Conservation (phyloP, 2,888 invertebrate genomes). For the Athalia circularis region DNA sequence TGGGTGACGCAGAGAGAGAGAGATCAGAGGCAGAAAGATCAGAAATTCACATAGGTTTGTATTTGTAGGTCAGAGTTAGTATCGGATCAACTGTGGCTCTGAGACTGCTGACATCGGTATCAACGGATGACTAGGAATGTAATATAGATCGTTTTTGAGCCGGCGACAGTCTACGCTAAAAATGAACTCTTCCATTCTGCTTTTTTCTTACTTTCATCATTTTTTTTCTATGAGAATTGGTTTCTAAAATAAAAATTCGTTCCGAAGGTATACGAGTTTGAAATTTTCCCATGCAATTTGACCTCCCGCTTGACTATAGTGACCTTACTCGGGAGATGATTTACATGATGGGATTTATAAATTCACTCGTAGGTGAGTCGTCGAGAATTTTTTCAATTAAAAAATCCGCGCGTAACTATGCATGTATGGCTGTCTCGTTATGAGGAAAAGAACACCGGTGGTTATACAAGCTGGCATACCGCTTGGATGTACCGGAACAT, state of each 20-base stretch:
- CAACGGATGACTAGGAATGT: background rate
- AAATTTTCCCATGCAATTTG: no score
- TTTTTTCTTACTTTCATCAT: background rate
- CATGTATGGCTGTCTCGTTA: background rate
- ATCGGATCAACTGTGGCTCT: background rate
- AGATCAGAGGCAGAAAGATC: background rate
- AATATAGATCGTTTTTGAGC: background rate
- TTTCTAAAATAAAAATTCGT: background rate
- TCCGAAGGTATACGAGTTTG: no score
- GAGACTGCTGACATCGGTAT: background rate
- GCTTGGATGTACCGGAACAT: no score
- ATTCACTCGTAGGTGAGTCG: background rate
- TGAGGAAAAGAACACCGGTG: background rate
- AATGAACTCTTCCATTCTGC: background rate
- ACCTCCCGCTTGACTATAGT: no score
- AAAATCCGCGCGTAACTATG: background rate
- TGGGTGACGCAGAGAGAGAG: constrained; percentile 20
- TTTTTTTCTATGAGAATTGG: background rate
- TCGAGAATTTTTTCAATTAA: constrained; percentile 10
- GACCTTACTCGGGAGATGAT: background rate
- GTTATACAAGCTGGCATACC: no score
- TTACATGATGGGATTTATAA: constrained; percentile 15
- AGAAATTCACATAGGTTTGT: constrained; percentile 6
- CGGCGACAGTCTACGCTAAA: background rate
- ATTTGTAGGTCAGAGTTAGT: constrained; percentile 32